Evolutionary conservation across 1,140 invertebrate species (phyloP).

Genomic region (Proales similis): DNA sequence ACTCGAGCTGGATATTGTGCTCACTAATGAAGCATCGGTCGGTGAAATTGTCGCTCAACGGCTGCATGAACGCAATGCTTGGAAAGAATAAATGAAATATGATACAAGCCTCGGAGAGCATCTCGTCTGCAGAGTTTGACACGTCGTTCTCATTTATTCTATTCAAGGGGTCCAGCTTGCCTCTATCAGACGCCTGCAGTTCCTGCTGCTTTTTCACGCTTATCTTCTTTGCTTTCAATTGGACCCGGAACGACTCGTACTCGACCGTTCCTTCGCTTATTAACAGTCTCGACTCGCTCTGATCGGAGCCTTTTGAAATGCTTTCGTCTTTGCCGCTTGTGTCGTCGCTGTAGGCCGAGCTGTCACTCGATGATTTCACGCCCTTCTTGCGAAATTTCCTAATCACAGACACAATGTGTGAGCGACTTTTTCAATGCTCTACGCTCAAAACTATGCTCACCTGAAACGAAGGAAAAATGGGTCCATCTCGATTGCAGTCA

Average conservation of each 20-base stretch:
- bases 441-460: background rate
- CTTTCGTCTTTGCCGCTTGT: too few species aligned
- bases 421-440: background rate
- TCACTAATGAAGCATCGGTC: constrained; percentile 24
- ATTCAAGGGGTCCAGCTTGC: too few species aligned
- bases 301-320: too few species aligned
- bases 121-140: too few species aligned
- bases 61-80: constrained; percentile 11
- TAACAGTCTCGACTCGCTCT: too few species aligned
- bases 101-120: constrained; percentile 20
- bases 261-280: too few species aligned
- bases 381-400: too few species aligned
- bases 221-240: constrained; percentile 31
- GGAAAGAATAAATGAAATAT: constrained; percentile 12
- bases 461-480: constrained; percentile 24
- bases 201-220: too few species aligned
- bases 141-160: too few species aligned
- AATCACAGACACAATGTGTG: background rate
- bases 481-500: constrained; percentile 14
- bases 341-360: too few species aligned
- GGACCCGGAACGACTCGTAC: constrained; percentile 12
- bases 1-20: constrained; percentile 23
- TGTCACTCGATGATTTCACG: too few species aligned
- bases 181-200: too few species aligned
- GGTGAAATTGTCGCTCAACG: constrained; percentile 30